phyloP scores from a whole-genome alignment of 2,113 vertebrate species.

The Lates calcarifer region DNA sequence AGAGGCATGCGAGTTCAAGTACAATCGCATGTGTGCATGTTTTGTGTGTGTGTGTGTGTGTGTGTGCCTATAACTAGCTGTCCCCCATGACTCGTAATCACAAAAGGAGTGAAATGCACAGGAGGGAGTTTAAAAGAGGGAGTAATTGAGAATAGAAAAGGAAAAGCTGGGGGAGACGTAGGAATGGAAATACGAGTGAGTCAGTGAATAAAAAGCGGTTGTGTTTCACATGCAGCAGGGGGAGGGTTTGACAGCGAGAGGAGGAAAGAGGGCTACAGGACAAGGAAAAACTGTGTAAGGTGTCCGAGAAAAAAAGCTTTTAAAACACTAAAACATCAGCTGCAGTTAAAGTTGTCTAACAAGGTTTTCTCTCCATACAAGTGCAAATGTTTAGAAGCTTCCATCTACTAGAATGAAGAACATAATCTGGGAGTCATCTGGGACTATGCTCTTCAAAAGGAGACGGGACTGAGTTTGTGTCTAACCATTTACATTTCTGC shows the following conservation, averaged over 20 bases:
- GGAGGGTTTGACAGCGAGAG: conserved; percentile 16
- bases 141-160: conserved; percentile 14
- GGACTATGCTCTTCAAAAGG: background rate
- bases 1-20: conserved; percentile 1
- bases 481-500: background rate
- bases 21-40: conserved; percentile 10
- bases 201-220: conserved; percentile 57
- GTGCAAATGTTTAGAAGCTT: conserved; percentile 7
- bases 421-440: background rate
- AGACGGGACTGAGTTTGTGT: background rate
- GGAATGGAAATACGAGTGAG: conserved; percentile 63
- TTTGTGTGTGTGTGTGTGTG: conserved; percentile 1
- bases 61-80: background rate
- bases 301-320: conserved; percentile 10
- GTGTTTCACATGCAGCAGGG: conserved; percentile 26
- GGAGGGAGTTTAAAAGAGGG: conserved; percentile 9
- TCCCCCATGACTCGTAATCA: conserved; percentile 11
- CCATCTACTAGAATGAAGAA: background rate
- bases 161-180: conserved; percentile 21
- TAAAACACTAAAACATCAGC: conserved; percentile 2
- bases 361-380: conserved; percentile 7
- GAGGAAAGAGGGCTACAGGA: conserved; percentile 10
- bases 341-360: background rate
- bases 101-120: conserved; percentile 31
- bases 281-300: conserved; percentile 61